Evolutionary conservation across 2,113 vertebrate genomes (phyloP), one percentile per base, ranked within the genome.

Genomic region (Percina caprodes): DNA sequence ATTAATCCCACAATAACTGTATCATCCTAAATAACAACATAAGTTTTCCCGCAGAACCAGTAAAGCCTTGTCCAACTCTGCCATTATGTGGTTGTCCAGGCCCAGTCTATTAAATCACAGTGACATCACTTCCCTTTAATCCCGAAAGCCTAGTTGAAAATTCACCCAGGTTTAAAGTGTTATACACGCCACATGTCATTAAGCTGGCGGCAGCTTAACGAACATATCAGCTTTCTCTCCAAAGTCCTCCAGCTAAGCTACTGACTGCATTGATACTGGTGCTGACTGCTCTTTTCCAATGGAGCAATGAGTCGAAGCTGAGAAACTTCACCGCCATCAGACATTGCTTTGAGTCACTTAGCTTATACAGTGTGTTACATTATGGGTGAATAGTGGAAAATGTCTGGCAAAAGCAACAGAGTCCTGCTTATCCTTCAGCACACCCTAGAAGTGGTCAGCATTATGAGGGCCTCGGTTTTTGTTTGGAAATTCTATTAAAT

Each of bases 41-140:
- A 76, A 87, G 69, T 75, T 80, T 79, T 75, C 65, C 65, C 66
- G 45, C 60, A 56, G 78, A 56, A 52, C 52, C 56, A 68, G 24
- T n/a, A 70, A 77, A 74, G 71, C 65, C 26, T 42, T 45, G 56
- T 70, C 74, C 80, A 56, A 49, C 77, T 46, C 18, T 61, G 59
- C 19, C 77, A 21, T 85, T 65, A 74, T 51, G 55, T 83, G 89
- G 56, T 72, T 79, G 81, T 84, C 62, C 66, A 52, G 77, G 55
- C 60, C 69, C 67, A 69, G 69, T 81, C 77, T 74, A 33, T 60
- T 77, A 87, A 88, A 86, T 91, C 82, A 76, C 73, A 60, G 77
- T 91, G 91, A 92, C 91, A 84, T 91, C 86, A 90, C 82, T 87
- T 88, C 82, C 72, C 55, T 42, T 59, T 77, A 88, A 89, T 90